A percentile compares a stretch with the other conserved stretches of the same genome.
phyloP scores from a whole-genome alignment of 2,113 vertebrate genomes.

The Herpetotheres cachinnans region DNA sequence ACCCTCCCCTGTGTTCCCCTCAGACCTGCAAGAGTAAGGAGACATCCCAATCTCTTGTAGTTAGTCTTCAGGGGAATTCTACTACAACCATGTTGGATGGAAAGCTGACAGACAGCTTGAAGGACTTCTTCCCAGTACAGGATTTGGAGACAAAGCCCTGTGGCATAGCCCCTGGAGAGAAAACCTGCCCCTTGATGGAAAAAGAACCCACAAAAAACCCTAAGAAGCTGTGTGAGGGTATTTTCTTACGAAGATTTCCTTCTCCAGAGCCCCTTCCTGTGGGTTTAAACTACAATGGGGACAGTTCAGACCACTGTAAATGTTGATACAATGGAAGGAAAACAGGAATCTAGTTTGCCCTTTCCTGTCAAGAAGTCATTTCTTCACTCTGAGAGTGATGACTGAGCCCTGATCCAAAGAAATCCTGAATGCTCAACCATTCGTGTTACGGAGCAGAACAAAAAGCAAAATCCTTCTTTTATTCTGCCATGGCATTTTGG shows the following conservation, averaged over 20 bases:
- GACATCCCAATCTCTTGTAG: background rate
- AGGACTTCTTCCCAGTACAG: background rate
- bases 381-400: slow-evolving; percentile 27
- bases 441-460: slow-evolving; percentile 15
- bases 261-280: slow-evolving; percentile 15
- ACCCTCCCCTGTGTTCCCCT: background rate
- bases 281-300: background rate
- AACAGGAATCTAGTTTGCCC: slow-evolving; percentile 20
- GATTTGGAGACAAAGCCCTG: background rate
- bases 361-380: slow-evolving; percentile 42
- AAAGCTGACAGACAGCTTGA: background rate
- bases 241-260: background rate
- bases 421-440: background rate
- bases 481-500: background rate
- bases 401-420: slow-evolving; percentile 15
- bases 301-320: background rate
- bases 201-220: background rate
- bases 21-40: background rate
- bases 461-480: background rate
- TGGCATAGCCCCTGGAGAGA: background rate
- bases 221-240: background rate
- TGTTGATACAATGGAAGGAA: slow-evolving; percentile 46
- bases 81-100: background rate
- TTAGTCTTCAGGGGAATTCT: background rate
- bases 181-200: background rate